Percentiles rank a stretch among this genome's conserved stretches.
Evolutionary conservation across 2,797 vertebrate species (phyloP).

Genomic region (Sebastes diaconus): DNA sequence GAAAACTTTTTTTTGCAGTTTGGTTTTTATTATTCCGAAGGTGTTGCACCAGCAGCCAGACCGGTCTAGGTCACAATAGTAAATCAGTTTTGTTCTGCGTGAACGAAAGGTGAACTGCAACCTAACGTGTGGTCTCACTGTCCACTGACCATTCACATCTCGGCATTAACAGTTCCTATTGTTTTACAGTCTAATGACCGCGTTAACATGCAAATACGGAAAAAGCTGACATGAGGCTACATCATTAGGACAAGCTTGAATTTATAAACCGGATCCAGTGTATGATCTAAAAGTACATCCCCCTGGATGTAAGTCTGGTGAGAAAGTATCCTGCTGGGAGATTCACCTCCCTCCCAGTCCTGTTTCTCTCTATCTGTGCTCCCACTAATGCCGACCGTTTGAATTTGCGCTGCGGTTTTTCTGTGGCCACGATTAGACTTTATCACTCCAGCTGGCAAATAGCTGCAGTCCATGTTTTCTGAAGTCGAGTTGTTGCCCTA

Average conservation of each 20-base stretch:
- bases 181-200: background rate
- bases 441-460: constrained; percentile 74
- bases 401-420: constrained; percentile 43
- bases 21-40: background rate
- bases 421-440: constrained; percentile 59
- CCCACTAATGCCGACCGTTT: constrained; percentile 55
- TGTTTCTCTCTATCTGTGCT: constrained; percentile 29
- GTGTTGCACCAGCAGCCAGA: background rate
- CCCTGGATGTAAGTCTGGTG: constrained; percentile 31
- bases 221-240: background rate
- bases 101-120: background rate
- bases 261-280: constrained; percentile 26
- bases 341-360: constrained; percentile 38
- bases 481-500: constrained; percentile 68
- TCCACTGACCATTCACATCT: background rate
- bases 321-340: constrained; percentile 48
- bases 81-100: background rate
- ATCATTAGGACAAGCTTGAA: constrained; percentile 33
- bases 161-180: background rate
- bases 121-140: background rate
- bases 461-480: constrained; percentile 74
- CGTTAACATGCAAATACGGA: background rate
- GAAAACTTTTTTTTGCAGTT: background rate
- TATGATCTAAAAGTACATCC: constrained; percentile 40
- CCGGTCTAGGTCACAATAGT: background rate